Evolutionary conservation across 2,797 vertebrate genomes (phyloP).

Genomic region (Eidolon dupreanum): DNA sequence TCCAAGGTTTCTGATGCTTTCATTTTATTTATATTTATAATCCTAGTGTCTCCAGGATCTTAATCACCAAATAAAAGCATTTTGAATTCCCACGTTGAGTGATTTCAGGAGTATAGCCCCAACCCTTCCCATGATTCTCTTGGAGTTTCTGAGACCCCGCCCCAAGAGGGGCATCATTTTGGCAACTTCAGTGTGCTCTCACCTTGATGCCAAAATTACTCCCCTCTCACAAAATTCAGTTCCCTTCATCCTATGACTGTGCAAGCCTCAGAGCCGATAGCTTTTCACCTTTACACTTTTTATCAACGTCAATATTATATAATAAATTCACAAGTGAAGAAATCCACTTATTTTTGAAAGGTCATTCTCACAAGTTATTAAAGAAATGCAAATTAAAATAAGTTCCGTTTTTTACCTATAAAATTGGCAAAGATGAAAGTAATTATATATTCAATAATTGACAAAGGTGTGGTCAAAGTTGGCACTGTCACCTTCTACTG

Average conservation of each 20-base stretch:
- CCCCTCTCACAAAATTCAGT: fast-evolving
- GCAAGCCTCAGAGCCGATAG: background rate
- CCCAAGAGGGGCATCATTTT: background rate
- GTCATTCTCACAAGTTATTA: conserved; percentile 62
- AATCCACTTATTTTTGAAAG: conserved; percentile 69
- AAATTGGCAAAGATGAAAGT: conserved; percentile 33
- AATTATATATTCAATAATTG: conserved; percentile 11
- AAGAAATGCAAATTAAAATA: conserved; percentile 63
- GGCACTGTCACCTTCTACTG: background rate
- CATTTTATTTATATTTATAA: background rate
- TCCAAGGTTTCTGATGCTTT: background rate
- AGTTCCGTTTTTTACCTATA: background rate
- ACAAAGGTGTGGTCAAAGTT: background rate
- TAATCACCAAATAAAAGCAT: background rate
- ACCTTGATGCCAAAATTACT: background rate
- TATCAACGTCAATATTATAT: conserved; percentile 50
- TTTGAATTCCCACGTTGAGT: background rate
- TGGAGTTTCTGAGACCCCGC: background rate
- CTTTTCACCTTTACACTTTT: background rate
- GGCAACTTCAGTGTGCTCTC: background rate
- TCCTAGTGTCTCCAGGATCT: background rate
- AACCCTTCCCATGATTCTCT: fast-evolving
- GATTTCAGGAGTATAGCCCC: background rate
- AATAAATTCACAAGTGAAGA: conserved; percentile 50
- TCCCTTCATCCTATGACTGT: fast-evolving